Evolutionary conservation across 2,888 invertebrate genomes (phyloP).

Genomic region (Machimus rusticus): DNA sequence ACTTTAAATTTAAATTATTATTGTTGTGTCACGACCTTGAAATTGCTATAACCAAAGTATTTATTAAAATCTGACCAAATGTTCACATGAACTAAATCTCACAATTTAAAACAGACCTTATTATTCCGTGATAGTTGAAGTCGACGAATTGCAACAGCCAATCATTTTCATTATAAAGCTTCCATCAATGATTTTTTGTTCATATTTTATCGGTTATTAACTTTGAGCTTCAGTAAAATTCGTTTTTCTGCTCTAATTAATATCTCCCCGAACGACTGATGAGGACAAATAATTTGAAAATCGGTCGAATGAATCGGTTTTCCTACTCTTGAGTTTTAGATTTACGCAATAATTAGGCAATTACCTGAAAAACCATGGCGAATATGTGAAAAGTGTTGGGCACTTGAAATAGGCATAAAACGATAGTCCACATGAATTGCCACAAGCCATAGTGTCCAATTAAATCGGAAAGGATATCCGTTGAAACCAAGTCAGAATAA

Average conservation of each 20-base stretch:
- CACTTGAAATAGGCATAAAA: slow-evolving; percentile 69
- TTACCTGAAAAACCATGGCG: slow-evolving; percentile 67
- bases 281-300: background rate
- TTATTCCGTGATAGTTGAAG: background rate
- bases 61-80: background rate
- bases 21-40: background rate
- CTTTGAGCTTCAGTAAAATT: background rate
- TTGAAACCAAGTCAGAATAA: slow-evolving; percentile 50
- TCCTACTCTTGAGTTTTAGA: background rate
- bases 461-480: slow-evolving; percentile 65
- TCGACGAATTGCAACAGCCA: background rate
- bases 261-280: background rate
- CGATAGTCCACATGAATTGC: slow-evolving; percentile 67
- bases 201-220: background rate
- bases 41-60: background rate
- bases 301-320: background rate
- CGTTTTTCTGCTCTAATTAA: slow-evolving; percentile 10
- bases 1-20: background rate
- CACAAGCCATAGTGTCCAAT: slow-evolving; percentile 69
- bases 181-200: background rate
- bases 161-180: background rate
- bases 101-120: background rate
- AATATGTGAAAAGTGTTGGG: slow-evolving; percentile 72
- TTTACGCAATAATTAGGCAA: background rate
- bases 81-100: background rate